A percentile compares a stretch with the other conserved stretches of the same genome.
Evolutionary conservation across 2,888 invertebrate species (phyloP).

Genomic region (Cheilosia vernalis): DNA sequence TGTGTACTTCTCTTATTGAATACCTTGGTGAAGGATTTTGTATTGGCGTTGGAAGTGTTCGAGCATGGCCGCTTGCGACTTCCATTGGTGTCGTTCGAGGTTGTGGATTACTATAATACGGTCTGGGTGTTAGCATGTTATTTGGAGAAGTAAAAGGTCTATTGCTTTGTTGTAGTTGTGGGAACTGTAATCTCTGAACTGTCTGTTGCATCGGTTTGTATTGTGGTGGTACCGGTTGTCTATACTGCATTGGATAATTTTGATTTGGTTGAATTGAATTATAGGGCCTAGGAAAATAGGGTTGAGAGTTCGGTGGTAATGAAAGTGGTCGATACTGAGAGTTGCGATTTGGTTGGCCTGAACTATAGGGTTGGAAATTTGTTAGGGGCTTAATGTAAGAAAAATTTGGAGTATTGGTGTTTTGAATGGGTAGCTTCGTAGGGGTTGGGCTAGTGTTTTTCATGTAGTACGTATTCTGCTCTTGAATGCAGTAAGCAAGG

Average conservation of each 20-base stretch:
- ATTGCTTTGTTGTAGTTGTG: slow-evolving; percentile 17
- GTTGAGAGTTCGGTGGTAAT: not conserved
- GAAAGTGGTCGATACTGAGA: too few species aligned
- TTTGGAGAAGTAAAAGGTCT: not conserved
- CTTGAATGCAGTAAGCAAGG: too few species aligned
- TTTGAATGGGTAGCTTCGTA: too few species aligned
- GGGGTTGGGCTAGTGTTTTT: too few species aligned
- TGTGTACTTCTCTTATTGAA: slow-evolving; percentile 9
- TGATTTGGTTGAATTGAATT: slow-evolving; percentile 7
- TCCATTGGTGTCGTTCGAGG: slow-evolving; percentile 11
- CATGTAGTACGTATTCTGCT: too few species aligned
- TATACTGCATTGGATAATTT: too few species aligned
- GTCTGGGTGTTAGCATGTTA: not conserved
- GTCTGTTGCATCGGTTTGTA: slow-evolving; percentile 10
- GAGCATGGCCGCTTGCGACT: not conserved
- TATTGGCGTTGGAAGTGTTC: slow-evolving; percentile 10
- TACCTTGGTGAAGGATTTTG: slow-evolving; percentile 8
- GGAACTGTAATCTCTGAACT: slow-evolving; percentile 8
- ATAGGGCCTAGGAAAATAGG: slow-evolving; percentile 1
- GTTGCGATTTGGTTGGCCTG: too few species aligned
- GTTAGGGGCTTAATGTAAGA: too few species aligned
- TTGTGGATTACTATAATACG: slow-evolving; percentile 5
- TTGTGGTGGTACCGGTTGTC: slow-evolving; percentile 7
- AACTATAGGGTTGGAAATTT: too few species aligned
- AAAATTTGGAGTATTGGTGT: too few species aligned